Base-by-base conservation (phyloP, 2,888 invertebrate genomes). In the Frankliniella fusca region DNA sequence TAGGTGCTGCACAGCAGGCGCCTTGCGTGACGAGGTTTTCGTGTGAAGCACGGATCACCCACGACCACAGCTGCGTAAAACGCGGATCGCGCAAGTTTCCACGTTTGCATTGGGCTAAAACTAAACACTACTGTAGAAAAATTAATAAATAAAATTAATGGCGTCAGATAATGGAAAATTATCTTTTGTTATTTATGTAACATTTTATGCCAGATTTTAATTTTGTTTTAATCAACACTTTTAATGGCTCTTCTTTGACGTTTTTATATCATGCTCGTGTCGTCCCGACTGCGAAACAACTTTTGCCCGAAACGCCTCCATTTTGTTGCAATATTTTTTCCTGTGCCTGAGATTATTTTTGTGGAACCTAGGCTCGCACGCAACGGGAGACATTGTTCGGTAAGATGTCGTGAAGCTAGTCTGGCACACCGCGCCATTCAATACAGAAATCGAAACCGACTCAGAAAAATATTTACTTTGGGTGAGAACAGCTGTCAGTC, bases 381-480 rank as follows among this genome's bases (percentile, higher is more conserved):
- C 38, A 38, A 38, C 38, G 38, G 38, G 38, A 38, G 38, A 38
- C 38, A 38, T 38, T 38, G 38, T 38, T 38, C 38, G 70, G 27
- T 76, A 27, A 27, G 27, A 76, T 76, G 70, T 76, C 23, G 70
- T 9, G 23, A 27, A 12, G 70, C 27, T 23, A 27, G 70, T 27
- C 12, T 12, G 70, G 23, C 70, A n/a, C 23, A 11, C n/a, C 23
- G 23, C 70, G 70, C 70, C 12, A 27, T 76, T 76, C 23, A 76
- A 12, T 27, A 23, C 70, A 23, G 70, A 23, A n/a, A 23, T 23
- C 23, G 27, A 76, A 76, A 76, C 70, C 23, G 27, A 38, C 38
- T 23, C 70, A 27, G 27, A 27, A 23, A 76, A 76, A 76, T 76
- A 76, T 76, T 76, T 76, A 76, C 27, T 76, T 76, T 27, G 70